Evolutionary conservation across 2,797 vertebrate genomes (phyloP).

Genomic region (Scomberomorus guttatus): DNA sequence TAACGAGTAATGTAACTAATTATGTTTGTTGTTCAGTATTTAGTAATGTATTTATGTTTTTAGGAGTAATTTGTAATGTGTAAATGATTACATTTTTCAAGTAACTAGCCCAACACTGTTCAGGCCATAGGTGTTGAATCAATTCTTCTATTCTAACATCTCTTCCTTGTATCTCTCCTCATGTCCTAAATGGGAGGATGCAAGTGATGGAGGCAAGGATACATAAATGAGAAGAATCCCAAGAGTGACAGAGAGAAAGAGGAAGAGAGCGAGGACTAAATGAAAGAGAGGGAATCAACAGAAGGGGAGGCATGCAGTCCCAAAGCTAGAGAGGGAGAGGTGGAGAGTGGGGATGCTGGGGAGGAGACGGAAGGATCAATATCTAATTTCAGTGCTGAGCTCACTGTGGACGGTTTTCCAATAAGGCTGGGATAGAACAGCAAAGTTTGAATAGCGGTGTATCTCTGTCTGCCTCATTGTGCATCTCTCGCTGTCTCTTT

Average conservation of each 20-base stretch:
- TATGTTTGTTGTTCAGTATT: too few relatives aligned
- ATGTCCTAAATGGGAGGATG: conserved; percentile 2
- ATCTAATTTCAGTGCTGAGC: conserved; percentile 97
- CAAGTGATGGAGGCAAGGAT: conserved; percentile 26
- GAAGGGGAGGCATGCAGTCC: conserved; percentile 50
- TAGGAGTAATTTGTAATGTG: neutral
- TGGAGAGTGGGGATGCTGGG: conserved; percentile 7
- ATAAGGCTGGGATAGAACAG: conserved; percentile 90
- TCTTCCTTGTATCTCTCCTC: neutral
- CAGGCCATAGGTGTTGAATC: neutral
- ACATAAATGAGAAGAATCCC: conserved; percentile 51
- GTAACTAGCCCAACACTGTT: neutral
- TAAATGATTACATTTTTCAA: neutral
- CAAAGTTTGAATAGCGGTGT: conserved; percentile 81
- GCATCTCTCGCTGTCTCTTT: conserved; percentile 24
- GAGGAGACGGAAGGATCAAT: conserved; percentile 91
- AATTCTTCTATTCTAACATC: neutral
- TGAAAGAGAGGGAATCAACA: conserved; percentile 60
- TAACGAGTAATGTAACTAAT: too few relatives aligned
- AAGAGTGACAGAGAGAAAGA: conserved; percentile 40
- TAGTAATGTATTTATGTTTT: too few relatives aligned
- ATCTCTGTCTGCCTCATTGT: conserved; percentile 55
- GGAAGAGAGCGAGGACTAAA: conserved; percentile 34
- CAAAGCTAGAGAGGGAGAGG: conserved; percentile 38
- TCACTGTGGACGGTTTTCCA: conserved; percentile 92